Base-by-base conservation (phyloP, 2,888 invertebrate genomes). In the Rhingia rostrata region DNA sequence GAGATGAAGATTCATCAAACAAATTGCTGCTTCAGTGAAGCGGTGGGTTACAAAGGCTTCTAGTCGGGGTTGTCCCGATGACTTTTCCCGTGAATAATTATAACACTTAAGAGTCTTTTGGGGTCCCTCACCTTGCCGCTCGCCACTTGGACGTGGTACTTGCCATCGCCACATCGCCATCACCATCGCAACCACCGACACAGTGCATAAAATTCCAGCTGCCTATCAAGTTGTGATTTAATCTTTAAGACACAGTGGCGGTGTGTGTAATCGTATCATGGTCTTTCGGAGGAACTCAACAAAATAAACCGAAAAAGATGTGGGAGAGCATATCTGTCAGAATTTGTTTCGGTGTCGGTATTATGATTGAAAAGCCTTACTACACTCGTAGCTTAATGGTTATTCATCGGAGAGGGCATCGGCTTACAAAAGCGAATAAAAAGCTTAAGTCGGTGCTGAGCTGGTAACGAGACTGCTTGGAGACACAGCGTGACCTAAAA, bases 11-110 rank as follows among this genome's bases (percentile, higher is more conserved):
- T 80, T 75, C 84, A 84, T 84, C 84, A 84, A 84, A 75, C 79
- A 74, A 79, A 84, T 80, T 84, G 84, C 79, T 84, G 80, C 69
- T 74, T 80, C 74, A 66, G 37, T 84, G 64, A 54, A 80, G 84
- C 84, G 84, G 84, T 74, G 60, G 74, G 53, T 54, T 72, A 79
- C 84, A 79, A 80, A 84, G 80, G 74, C 69, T 49, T 39, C 69
- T 84, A 84, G 84, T 33, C 41, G 61, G 49, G 69, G 45, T 67
- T 53, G 60, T 64, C 78, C 30, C 69, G 84, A 84, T 84, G 84
- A 84, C 84, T 84, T 80, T 84, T 84, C 75, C 79, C 61, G 70
- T 84, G 84, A 84, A 84, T 84, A 84, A 84, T 84, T 84, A 84
- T 84, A 84, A 80, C 84, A 84, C 84, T 79, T 84, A 84, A 75